Evolutionary conservation across 2,888 invertebrate genomes (phyloP).

Genomic region (Nomada fucata): DNA sequence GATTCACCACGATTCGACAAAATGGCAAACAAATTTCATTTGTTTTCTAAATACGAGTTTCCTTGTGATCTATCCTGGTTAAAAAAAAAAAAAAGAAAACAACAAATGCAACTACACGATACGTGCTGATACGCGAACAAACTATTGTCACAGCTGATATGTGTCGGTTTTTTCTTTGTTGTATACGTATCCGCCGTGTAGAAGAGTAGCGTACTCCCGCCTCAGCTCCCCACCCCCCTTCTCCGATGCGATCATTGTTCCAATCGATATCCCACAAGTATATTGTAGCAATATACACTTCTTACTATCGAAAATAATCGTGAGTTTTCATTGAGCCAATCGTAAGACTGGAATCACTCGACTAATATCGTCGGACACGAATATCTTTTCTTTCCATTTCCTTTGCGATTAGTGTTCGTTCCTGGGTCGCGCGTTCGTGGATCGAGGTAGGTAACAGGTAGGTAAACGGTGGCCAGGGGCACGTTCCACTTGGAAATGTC

Average conservation of each 20-base stretch:
- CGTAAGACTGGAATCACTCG: background rate
- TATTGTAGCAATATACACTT: constrained; percentile 65
- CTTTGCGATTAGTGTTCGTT: background rate
- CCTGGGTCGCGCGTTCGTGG: no score
- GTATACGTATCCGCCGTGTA: constrained; percentile 54
- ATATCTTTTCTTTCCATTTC: background rate
- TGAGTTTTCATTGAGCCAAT: constrained; percentile 48
- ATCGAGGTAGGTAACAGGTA: no score
- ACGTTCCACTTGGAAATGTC: no score
- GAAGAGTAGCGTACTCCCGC: constrained; percentile 33
- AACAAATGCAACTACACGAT: constrained; percentile 43
- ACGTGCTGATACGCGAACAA: constrained; percentile 52
- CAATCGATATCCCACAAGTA: constrained; percentile 50
- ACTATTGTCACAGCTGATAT: constrained; percentile 52
- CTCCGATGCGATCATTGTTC: constrained; percentile 52
- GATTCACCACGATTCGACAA: constrained; percentile 23
- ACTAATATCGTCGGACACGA: background rate
- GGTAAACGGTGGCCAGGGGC: no score
- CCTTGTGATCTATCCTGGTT: constrained; percentile 42
- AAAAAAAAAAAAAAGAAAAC: background rate
- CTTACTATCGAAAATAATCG: constrained; percentile 54
- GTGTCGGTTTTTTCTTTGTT: constrained; percentile 57
- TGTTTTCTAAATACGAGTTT: constrained; percentile 23
- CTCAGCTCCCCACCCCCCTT: constrained; percentile 9
- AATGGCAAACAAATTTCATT: background rate